These are phyloP conservation scores for Nemurella pictetii DNA, from an alignment of 2,888 invertebrate species.

Conservation along the genomic window DNA sequence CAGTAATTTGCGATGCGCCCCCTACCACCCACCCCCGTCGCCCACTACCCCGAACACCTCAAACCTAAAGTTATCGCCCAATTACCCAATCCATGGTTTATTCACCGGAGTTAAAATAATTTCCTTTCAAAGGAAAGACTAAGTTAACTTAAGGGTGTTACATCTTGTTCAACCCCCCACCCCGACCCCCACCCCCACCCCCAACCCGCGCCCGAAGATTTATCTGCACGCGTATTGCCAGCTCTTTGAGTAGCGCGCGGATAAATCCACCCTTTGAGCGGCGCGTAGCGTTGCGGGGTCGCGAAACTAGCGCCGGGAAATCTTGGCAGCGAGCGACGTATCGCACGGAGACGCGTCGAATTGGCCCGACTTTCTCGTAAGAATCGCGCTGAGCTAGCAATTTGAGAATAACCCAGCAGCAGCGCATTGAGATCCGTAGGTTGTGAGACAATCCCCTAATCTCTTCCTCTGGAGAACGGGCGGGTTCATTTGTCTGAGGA, in stretches of 20 bases:
- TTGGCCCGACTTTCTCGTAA: too few relatives aligned
- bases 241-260: not conserved
- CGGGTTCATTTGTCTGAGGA: not conserved
- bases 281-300: too few relatives aligned
- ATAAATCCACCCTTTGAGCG: too few relatives aligned
- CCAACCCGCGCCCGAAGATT: not conserved
- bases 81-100: slow-evolving; percentile 14
- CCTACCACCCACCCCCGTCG: not conserved
- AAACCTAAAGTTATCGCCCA: slow-evolving; percentile 6
- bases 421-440: too few relatives aligned
- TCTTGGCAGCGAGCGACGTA: too few relatives aligned
- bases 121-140: not conserved
- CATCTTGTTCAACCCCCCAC: too few relatives aligned
- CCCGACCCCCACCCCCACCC: not conserved
- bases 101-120: slow-evolving; percentile 28
- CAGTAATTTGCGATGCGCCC: not conserved
- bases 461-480: too few relatives aligned
- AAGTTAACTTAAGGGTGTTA: too few relatives aligned
- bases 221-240: too few relatives aligned
- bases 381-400: slow-evolving; percentile 17
- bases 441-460: too few relatives aligned
- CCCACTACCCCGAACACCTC: too few relatives aligned
- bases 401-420: slow-evolving; percentile 3
- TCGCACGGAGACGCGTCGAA: too few relatives aligned
- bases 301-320: not conserved